Evolutionary conservation across 2,113 vertebrate species (phyloP), one percentile per base, ranked within the genome.

Genomic region (Centropus unirufus): DNA sequence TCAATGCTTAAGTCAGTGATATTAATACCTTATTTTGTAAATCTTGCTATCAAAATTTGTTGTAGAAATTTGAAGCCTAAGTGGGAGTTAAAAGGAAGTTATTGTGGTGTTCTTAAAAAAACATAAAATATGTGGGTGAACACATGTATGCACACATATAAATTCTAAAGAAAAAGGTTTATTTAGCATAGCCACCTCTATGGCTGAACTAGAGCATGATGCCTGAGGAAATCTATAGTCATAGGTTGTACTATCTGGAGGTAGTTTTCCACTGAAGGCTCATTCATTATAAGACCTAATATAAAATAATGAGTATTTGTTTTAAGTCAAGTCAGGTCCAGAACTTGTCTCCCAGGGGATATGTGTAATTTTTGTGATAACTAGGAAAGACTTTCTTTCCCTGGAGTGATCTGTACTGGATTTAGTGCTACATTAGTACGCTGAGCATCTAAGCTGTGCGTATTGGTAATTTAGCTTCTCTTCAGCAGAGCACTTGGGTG

Each of bases 251-350:
- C 61, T 83, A 67, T 77, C 27, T 66, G 59, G 85, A 94, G 55
- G 72, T 40, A 64, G 54, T 83, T 91, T 94, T 83, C 52, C 39
- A 94, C 47, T 67, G 94, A 95, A 88, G 39, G 34, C 34, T 88
- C 55, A 81, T 81, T 91, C 94, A 61, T 88, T 94, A 27, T 87
- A 94, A 83, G 79, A 34, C 17, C 32, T 91, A 90, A 92, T 83
- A 92, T 67, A 90, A 95, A 88, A 85, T 88, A 94, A 92, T 76
- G 57, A 93, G 39, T 93, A 89, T 83, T 95, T 92, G 82, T 63
- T 95, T 92, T 76, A 89, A 94, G 72, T 83, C 49, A 92, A 89
- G 81, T 87, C 78, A 83, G 63, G 42, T 83, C 46, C 55, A 90
- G 66, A 78, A 83, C 14, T 67, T 93, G 47, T 63, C 85, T 96